Base-by-base conservation (phyloP, 2,113 vertebrate genomes). In the Lucifuga dentata region DNA sequence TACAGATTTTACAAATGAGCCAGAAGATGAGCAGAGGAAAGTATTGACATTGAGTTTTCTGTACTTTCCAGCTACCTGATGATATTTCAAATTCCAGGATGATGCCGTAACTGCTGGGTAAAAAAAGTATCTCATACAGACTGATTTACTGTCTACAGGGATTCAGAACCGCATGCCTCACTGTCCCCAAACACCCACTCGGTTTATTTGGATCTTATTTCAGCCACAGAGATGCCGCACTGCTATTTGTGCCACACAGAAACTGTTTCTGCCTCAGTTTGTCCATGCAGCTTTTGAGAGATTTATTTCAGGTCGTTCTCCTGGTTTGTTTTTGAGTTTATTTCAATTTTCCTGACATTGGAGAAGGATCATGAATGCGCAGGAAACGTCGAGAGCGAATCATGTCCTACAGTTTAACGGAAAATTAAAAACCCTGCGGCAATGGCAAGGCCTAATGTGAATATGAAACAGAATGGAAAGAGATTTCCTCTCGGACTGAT, bases 371-470 rank as follows among this genome's bases (percentile, higher is more conserved):
- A 40, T 78, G 64, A 84, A 60, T 8, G 43, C 51, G 40, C 67
- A 43, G 69, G 48, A 17, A 41, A 5, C 45, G 33, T 60, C 70
- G 20, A 46, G 61, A 43, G 15, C 11, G 8, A 24, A 41, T 57
- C 1, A 40, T 40, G 43, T 76, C 64, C 33, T 5, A 49, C 44
- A 46, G 58, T 57, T n/a, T n/a, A n/a, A n/a, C n/a, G 55, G 46
- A 45, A 45, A 66, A 45, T 64, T 5, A 38, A 46, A 68, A 35
- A 13, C 48, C 46, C 21, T n/a, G n/a, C n/a, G n/a, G n/a, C n/a
- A n/a, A n/a, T n/a, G 68, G 61, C 59, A 53, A 67, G 60, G 62
- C 66, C 66, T 68, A 70, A 82, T 71, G 71, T 82, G 74, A 81
- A 78, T 39, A 62, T 60, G 51, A 68, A 67, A 9, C 29, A 29